Evolutionary conservation across 2,113 vertebrate genomes (phyloP), one percentile per base, ranked within the genome.

Genomic region (Heteronetta atricapilla): DNA sequence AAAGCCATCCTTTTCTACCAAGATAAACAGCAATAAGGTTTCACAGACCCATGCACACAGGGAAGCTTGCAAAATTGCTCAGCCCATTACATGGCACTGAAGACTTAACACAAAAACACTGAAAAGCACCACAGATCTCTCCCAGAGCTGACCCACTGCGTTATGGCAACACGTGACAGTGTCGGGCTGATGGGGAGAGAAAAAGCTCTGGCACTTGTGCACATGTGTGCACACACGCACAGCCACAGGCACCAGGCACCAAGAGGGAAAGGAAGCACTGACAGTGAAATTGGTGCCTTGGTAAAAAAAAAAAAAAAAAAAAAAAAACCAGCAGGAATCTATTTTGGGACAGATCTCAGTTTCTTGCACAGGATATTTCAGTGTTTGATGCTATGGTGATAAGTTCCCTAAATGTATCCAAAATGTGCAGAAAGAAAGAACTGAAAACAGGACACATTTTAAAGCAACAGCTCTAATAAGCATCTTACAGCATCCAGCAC

Each of bases 301-400:
- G 84, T 68, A 79, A 70, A 92, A 90, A 48, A 48, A 81, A 95
- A n/a, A n/a, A n/a, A n/a, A n/a, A n/a, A n/a, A n/a, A n/a, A n/a
- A n/a, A n/a, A n/a, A n/a, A n/a, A n/a, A n/a, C n/a, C n/a, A n/a
- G 83, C 86, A 86, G 60, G 83, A 53, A 84, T 70, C 77, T 96
- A 88, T 95, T 96, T 59, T 87, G 77, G 87, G 90, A 68, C 34
- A 68, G 80, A 88, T 92, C 38, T 82, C 73, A 76, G 83, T 36
- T 92, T 72, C 59, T 64, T 34, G 42, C 84, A 60, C 17, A 67
- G 79, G 60, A 31, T 87, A 86, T 83, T 92, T 93, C 90, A 58
- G 77, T 53, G 81, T 86, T 70, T 80, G 95, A 90, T 92, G 88
- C 94, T 94, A 96, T 96, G 94, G 96, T 92, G 94, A 96, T 88